Conservation (phyloP, 2,797 vertebrate genomes). For the Limnodromus scolopaceus region DNA sequence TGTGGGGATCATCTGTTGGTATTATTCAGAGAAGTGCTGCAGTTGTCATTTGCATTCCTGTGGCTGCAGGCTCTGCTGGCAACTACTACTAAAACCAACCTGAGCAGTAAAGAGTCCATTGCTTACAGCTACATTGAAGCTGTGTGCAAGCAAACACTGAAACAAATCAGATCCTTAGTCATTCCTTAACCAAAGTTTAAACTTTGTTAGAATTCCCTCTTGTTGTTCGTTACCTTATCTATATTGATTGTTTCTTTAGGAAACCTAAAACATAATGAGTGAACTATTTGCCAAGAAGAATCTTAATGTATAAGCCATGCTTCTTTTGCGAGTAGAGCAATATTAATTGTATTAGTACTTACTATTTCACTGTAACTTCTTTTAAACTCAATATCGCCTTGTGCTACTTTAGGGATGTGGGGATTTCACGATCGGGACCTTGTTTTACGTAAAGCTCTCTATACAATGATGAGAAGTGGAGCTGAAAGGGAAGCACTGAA, state of each 20-base stretch:
- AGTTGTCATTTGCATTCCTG: background rate
- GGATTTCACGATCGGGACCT: slow-evolving; percentile 98
- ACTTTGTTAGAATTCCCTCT: background rate
- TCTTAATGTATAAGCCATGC: background rate
- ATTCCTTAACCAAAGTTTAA: background rate
- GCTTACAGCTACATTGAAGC: background rate
- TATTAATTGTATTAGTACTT: background rate
- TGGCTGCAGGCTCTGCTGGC: background rate
- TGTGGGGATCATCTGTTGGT: background rate
- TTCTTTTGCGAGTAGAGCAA: background rate
- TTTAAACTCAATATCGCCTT: background rate
- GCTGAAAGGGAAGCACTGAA: slow-evolving; percentile 94
- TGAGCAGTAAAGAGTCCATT: background rate
- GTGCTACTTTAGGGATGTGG: slow-evolving; percentile 91
- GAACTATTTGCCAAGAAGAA: background rate
- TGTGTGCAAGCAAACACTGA: background rate
- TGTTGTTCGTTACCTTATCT: background rate
- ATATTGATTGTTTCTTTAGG: background rate
- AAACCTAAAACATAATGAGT: background rate
- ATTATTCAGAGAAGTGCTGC: background rate
- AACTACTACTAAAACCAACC: background rate
- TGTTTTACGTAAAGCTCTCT: slow-evolving; percentile 95
- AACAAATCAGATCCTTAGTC: background rate
- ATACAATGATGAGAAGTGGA: slow-evolving; percentile 97
- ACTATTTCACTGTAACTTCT: background rate